Base-by-base conservation (phyloP, 2,888 invertebrate genomes). In the Cheiracanthium punctorium region DNA sequence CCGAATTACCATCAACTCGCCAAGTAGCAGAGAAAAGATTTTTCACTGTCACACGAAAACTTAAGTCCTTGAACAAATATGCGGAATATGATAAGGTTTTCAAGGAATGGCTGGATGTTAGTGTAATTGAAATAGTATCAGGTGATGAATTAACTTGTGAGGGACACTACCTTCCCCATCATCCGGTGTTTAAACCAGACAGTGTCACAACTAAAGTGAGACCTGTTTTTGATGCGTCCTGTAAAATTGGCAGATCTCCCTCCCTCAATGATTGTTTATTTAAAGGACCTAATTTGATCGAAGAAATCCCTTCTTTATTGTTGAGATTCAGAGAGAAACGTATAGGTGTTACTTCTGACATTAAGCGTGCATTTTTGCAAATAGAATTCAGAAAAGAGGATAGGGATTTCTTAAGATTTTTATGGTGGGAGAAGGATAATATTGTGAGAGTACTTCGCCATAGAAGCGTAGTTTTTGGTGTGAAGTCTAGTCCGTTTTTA, bases 401-500 rank as follows among this genome's bases (percentile, higher is more conserved):
- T 41, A 41, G 43, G 43, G 43, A 41, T n/a, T n/a, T n/a, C n/a
- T n/a, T n/a, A n/a, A n/a, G n/a, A n/a, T n/a, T n/a, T n/a, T n/a
- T n/a, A n/a, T 14, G 8, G 43, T 41, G 43, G 43, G 43, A 41
- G 43, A 41, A 41, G 14, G 43, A 41, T 14, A 41, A 41, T 8
- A 10, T n/a, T n/a, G n/a, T 41, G 43, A 41, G 14, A 14, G 43
- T 41, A 10, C 43, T 41, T 14, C 43, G 43, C 14, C 43, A 41
- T 14, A 41, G 14, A 41, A 41, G 43, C 8, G 43, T 41, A 8
- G 43, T 41, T 8, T 41, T 41, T 79, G 71, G 79, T 0, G 30
- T 70, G 14, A 79, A 20, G 24, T 80, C 41, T 5, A 79, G 58
- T 29, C 79, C 30, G 1, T 79, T 52, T 32, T 24, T 70, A 32